phyloP scores from a whole-genome alignment of 1,140 invertebrate species.

The Ceratosolen fusciceps region DNA sequence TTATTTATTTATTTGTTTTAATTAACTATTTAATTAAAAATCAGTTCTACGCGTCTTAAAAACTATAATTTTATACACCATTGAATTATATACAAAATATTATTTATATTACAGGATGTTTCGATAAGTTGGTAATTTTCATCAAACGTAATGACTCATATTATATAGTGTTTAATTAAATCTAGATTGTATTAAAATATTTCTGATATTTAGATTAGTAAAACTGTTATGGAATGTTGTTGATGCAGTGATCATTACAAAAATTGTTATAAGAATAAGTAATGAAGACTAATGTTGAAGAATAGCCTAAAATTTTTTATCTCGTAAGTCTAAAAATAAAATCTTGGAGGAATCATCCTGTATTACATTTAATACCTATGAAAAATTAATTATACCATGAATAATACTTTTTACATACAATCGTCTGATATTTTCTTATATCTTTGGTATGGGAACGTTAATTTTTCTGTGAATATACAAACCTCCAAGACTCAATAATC shows the following conservation, averaged over 20 bases:
- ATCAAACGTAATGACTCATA: constrained; percentile 30
- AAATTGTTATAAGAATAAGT: constrained; percentile 44
- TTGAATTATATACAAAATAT: constrained; percentile 58
- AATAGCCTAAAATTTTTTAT: too few relatives aligned
- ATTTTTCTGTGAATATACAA: constrained; percentile 64
- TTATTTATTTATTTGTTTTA: too few relatives aligned
- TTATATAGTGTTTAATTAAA: constrained; percentile 10
- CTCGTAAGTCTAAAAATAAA: constrained; percentile 31
- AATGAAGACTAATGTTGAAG: constrained; percentile 7
- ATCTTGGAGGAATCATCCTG: constrained; percentile 47
- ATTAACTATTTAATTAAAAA: constrained; percentile 53
- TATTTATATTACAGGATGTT: constrained; percentile 59
- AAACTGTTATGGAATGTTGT: constrained; percentile 45
- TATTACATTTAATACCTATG: constrained; percentile 43
- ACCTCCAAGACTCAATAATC: constrained; percentile 53
- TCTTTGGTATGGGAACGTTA: constrained; percentile 71
- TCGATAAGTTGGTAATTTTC: constrained; percentile 37
- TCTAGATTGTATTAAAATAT: constrained; percentile 21
- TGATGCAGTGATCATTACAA: constrained; percentile 40
- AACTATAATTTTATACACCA: constrained; percentile 59
- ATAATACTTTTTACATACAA: constrained; percentile 63
- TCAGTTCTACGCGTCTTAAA: constrained; percentile 49
- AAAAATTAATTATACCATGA: constrained; percentile 50
- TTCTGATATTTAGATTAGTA: constrained; percentile 34
- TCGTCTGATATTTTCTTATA: constrained; percentile 63